These are phyloP conservation scores for Tichodroma muraria DNA, from an alignment of 2,113 vertebrate species.

Conservation along the genomic window DNA sequence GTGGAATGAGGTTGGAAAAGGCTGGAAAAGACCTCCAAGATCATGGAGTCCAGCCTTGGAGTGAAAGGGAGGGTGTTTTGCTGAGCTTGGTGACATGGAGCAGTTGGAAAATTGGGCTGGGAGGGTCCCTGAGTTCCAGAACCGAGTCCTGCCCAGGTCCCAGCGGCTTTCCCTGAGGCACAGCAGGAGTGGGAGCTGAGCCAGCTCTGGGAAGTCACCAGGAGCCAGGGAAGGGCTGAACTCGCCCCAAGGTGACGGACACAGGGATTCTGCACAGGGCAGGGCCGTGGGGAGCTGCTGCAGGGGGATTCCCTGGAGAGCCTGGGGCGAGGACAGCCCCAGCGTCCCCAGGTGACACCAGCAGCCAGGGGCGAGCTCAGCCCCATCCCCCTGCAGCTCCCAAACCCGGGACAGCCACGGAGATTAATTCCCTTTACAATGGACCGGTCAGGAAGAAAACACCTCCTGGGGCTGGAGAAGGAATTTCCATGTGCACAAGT, in stretches of 20 bases:
- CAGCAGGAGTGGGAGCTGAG: background rate
- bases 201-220: background rate
- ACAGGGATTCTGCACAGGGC: too few species aligned
- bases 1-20: too few species aligned
- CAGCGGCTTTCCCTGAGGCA: background rate
- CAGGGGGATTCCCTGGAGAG: background rate
- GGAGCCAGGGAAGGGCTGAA: too few species aligned
- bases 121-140: background rate
- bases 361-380: background rate
- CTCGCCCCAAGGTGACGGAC: accelerated
- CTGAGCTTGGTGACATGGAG: background rate
- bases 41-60: background rate
- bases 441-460: background rate
- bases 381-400: background rate
- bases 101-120: background rate
- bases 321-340: too few species aligned
- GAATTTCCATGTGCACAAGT: background rate
- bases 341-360: background rate
- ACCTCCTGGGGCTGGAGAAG: background rate
- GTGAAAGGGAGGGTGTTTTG: background rate
- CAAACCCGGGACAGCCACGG: accelerated
- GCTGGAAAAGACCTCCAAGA: background rate
- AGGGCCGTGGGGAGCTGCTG: too few species aligned
- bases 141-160: background rate
- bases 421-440: background rate